Percentiles rank a stretch among this genome's conserved stretches.
Conservation (phyloP, 2,113 vertebrate species). For the Herpetotheres cachinnans region DNA sequence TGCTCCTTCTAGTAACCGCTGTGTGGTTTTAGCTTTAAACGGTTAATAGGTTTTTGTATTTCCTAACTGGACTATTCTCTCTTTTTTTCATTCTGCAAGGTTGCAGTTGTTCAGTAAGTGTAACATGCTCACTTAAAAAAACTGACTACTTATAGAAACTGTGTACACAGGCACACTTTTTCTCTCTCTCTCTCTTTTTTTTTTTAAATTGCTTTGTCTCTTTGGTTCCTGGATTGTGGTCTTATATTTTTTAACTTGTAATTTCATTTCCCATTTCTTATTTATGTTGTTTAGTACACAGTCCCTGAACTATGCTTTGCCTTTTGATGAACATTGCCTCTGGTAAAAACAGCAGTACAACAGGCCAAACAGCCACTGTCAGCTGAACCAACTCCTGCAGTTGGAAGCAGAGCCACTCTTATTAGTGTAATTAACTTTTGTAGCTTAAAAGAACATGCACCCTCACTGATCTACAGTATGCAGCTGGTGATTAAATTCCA, state of each 20-base stretch:
- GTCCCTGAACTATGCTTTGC: neutral
- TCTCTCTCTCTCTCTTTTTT: too few species aligned
- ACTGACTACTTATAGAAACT: neutral
- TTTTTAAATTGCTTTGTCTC: neutral
- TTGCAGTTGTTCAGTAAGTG: neutral
- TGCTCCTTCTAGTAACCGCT: neutral
- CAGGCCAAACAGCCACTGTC: neutral
- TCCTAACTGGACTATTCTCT: neutral
- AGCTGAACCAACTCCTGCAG: neutral
- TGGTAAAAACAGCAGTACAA: neutral
- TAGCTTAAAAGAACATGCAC: neutral
- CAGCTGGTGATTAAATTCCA: conserved; percentile 30
- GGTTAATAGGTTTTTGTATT: neutral
- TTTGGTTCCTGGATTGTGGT: neutral
- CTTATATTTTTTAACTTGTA: neutral
- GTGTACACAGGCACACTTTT: neutral
- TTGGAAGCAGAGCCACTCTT: neutral
- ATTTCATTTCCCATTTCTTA: neutral
- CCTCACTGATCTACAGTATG: neutral
- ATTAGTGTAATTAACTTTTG: neutral
- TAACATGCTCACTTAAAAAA: neutral
- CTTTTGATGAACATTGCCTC: neutral
- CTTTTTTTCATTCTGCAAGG: neutral
- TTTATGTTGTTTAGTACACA: neutral
- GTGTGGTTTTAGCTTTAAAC: neutral